Conservation (phyloP, 2,888 invertebrate species). For the Silvanus unidentatus region DNA sequence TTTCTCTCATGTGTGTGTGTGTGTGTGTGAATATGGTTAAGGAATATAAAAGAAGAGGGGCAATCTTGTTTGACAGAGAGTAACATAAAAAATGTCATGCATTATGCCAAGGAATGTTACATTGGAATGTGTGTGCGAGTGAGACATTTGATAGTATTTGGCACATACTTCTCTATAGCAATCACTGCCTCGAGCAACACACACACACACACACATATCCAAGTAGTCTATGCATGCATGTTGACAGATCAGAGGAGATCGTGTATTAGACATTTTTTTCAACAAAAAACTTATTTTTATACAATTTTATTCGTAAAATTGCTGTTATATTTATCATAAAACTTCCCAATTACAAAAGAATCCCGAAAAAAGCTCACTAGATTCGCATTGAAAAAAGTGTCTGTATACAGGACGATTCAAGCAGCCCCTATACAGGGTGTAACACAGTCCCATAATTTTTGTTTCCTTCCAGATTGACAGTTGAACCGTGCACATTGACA, state of each 20-base stretch:
- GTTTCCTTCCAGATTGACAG: too few species aligned
- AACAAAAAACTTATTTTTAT: not conserved
- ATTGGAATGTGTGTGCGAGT: slow-evolving; percentile 37
- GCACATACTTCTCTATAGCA: slow-evolving; percentile 38
- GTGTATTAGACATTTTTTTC: slow-evolving; percentile 1
- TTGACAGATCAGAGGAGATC: slow-evolving; percentile 27
- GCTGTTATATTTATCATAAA: too few species aligned
- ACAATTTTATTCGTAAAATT: not conserved
- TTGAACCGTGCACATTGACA: too few species aligned
- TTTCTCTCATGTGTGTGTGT: slow-evolving; percentile 13
- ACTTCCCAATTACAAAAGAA: too few species aligned
- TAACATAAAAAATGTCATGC: slow-evolving; percentile 24
- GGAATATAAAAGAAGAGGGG: slow-evolving; percentile 4
- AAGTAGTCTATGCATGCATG: slow-evolving; percentile 20
- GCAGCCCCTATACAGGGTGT: too few species aligned
- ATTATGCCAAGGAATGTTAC: slow-evolving; percentile 37
- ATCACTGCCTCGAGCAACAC: slow-evolving; percentile 13
- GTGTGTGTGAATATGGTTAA: slow-evolving; percentile 21
- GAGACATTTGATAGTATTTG: slow-evolving; percentile 41
- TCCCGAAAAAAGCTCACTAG: too few species aligned
- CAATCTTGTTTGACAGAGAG: slow-evolving; percentile 8
- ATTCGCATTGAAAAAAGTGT: too few species aligned
- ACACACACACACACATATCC: not conserved
- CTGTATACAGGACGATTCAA: too few species aligned
- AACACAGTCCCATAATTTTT: too few species aligned